Evolutionary conservation across 2,113 vertebrate species (phyloP).

Genomic region (Amazona vittata): DNA sequence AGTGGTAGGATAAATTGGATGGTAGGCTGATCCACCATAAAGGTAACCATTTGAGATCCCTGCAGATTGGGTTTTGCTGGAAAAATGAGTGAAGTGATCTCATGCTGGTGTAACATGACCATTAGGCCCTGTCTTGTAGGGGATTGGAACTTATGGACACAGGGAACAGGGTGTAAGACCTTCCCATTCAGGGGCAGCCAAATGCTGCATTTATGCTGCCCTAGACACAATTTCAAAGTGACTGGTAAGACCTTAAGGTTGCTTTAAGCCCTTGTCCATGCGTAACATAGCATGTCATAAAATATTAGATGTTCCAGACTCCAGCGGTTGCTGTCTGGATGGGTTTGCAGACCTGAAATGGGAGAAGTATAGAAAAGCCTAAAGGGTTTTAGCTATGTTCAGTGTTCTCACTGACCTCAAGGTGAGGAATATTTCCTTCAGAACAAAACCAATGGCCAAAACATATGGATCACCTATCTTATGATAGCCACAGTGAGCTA

Average conservation of each 20-base stretch:
- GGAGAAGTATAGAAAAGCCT: background rate
- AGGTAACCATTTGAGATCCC: background rate
- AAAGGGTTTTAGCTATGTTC: background rate
- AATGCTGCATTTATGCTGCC: background rate
- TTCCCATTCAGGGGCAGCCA: background rate
- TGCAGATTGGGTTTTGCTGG: background rate
- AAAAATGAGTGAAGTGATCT: background rate
- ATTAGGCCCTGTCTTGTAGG: background rate
- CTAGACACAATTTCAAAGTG: background rate
- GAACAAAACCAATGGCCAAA: background rate
- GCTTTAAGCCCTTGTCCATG: background rate
- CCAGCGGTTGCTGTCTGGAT: background rate
- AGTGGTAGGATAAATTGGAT: background rate
- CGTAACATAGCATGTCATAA: background rate
- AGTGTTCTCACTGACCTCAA: background rate
- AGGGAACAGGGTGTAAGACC: accelerated
- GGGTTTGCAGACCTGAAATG: background rate
- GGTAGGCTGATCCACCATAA: background rate
- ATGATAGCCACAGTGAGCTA: background rate
- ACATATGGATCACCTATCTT: background rate
- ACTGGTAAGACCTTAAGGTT: background rate
- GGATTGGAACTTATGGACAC: accelerated
- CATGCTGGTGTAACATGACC: background rate
- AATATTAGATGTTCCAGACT: background rate
- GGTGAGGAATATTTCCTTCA: background rate